phyloP scores from a whole-genome alignment of 64 coral and sea anemone species.

The Exaiptasia diaphana region DNA sequence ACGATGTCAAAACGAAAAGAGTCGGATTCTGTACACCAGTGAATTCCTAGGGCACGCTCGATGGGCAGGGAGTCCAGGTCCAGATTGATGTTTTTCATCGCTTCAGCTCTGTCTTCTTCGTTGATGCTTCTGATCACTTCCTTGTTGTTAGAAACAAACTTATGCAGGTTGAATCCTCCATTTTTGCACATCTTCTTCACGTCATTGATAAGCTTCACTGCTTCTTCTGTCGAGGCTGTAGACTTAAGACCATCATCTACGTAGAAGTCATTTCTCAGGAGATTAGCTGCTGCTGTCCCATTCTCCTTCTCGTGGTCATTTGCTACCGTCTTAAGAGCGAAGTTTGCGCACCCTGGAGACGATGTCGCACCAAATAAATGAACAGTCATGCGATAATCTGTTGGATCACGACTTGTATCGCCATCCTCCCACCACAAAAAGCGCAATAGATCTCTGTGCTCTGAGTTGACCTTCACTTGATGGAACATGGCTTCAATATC shows the following conservation, averaged over 20 bases:
- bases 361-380: slow-evolving; percentile 53
- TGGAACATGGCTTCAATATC: slow-evolving; percentile 31
- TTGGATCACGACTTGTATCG: background rate
- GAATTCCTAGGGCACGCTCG: background rate
- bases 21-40: background rate
- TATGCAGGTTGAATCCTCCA: slow-evolving; percentile 33
- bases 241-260: slow-evolving; percentile 24
- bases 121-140: background rate
- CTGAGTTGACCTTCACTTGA: slow-evolving; percentile 28
- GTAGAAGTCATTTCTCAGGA: slow-evolving; percentile 13
- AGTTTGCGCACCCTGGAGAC: slow-evolving; percentile 24
- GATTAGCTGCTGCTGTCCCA: background rate
- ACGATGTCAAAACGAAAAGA: background rate
- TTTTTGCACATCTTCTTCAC: background rate
- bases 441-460: slow-evolving; percentile 29
- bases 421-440: slow-evolving; percentile 38
- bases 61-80: background rate
- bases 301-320: slow-evolving; percentile 7
- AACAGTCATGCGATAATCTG: slow-evolving; percentile 56
- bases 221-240: background rate
- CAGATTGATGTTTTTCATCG: background rate
- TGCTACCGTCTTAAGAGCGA: background rate
- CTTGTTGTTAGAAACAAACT: slow-evolving; percentile 19
- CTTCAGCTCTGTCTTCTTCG: background rate
- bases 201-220: background rate